phyloP scores from a whole-genome alignment of 2,113 vertebrate genomes.

The Genyomyrus donnyi region DNA sequence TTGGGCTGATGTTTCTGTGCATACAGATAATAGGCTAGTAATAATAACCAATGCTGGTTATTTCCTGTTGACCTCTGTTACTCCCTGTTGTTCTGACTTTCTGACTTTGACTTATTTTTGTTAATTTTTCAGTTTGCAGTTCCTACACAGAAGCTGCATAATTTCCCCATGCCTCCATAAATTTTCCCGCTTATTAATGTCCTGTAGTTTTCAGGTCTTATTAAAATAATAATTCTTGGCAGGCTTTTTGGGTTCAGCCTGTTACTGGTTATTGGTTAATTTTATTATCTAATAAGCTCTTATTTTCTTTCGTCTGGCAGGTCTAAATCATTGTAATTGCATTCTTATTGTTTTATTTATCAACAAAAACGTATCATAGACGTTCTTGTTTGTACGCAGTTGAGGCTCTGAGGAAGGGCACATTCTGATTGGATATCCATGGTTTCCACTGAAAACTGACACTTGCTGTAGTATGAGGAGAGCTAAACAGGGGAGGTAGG shows the following conservation, averaged over 20 bases:
- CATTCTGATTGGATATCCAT: slow-evolving; percentile 18
- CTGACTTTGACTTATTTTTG: background rate
- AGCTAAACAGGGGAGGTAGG: background rate
- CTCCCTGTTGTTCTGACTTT: background rate
- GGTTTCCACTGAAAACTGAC: slow-evolving; percentile 38
- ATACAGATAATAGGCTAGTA: background rate
- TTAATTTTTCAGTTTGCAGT: background rate
- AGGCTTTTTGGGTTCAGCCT: background rate
- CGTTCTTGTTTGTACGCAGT: background rate
- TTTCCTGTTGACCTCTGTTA: background rate
- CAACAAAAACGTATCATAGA: background rate
- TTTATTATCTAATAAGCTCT: background rate
- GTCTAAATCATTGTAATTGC: background rate
- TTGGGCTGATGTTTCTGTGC: background rate
- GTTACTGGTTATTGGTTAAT: background rate
- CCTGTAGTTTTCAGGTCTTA: background rate
- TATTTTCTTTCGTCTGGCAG: background rate
- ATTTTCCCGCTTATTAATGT: background rate
- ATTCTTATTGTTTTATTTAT: background rate
- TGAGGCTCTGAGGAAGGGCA: background rate
- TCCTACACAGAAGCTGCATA: background rate
- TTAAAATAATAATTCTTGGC: background rate
- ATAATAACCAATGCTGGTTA: background rate
- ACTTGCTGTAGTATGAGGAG: slow-evolving; percentile 13
- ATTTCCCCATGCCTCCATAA: background rate